Base-by-base conservation (phyloP, 2,888 invertebrate genomes). In the Watsonalla cultraria region DNA sequence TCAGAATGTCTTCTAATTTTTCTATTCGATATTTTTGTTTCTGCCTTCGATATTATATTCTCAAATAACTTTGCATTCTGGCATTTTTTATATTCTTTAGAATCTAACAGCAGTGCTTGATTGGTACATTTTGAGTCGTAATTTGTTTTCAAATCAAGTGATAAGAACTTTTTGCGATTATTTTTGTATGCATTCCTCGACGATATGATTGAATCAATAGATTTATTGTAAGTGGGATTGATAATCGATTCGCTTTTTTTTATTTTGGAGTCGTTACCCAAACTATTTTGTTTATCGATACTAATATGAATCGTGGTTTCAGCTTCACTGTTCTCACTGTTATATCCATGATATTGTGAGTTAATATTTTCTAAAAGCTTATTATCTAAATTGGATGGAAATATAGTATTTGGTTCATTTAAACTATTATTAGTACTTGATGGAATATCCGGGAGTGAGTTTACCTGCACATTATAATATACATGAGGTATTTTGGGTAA, bases 251-350 rank as follows among this genome's bases (percentile, higher is more conserved):
- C 58, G 52, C 51, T 50, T 11, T 24, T 45, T 8, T 57, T 54
- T 15, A 24, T 55, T 9, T 59, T 13, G 33, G 35, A 64, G 7
- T 77, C 66, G 33, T 51, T 53, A 54, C 80, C 73, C 15, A 65
- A 55, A 64, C 68, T 77, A 52, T 67, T 78, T 60, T 77, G 75
- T 60, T 75, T 84, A 7, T 89, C 87, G 64, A 85, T 77, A 61
- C 80, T 90, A 46, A 91, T 72, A 56, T 92, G 86, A 51, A 92
- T 90, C 51, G 91, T 91, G 5, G 90, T 91, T 76, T 92, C 91
- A 47, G 89, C 90, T 57, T 86, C 84, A 63, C 91, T 92, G 42
- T 85, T 81, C 54, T 91, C 90, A 59, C 91, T 91, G 45, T 92
- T 91, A 66, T 92, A 92, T n/a, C 91, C 90, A 64, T 91, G 91